Evolutionary conservation across 2,888 invertebrate species (phyloP).

Genomic region (Drosophila colorata): DNA sequence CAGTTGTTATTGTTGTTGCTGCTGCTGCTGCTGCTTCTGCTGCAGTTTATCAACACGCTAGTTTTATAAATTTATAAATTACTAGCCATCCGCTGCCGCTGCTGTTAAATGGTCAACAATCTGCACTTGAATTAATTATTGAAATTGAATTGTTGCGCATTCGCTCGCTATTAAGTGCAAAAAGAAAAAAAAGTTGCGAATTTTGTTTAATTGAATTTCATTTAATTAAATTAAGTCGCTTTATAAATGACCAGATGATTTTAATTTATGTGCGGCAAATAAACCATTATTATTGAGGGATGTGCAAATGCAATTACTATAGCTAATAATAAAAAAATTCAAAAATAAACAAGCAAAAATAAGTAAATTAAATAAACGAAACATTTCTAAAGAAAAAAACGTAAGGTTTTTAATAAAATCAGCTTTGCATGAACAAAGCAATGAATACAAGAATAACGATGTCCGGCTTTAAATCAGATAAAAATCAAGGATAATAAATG

Average conservation of each 20-base stretch:
- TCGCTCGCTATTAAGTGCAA: not conserved
- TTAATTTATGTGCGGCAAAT: slow-evolving; percentile 13
- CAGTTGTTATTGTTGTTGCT: slow-evolving; percentile 9
- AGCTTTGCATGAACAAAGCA: not conserved
- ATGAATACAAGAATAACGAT: not conserved
- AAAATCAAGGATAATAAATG: not conserved
- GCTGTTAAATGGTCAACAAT: slow-evolving; percentile 26
- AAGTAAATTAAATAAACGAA: not conserved
- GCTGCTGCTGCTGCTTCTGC: slow-evolving; percentile 1
- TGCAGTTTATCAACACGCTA: slow-evolving; percentile 7
- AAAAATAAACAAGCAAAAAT: not conserved
- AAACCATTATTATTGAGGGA: not conserved
- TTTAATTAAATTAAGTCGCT: slow-evolving; percentile 38
- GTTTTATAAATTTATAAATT: slow-evolving; percentile 14
- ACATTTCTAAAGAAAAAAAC: not conserved
- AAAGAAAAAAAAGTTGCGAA: not conserved
- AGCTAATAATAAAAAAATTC: not conserved
- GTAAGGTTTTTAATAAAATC: not conserved
- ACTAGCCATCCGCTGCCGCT: no score
- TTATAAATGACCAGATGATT: slow-evolving; percentile 14
- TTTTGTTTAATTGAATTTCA: slow-evolving; percentile 37
- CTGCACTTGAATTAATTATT: slow-evolving; percentile 20
- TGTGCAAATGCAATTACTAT: not conserved
- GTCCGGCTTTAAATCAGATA: not conserved
- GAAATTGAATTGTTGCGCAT: slow-evolving; percentile 12